Base-by-base conservation (phyloP, 2,888 invertebrate species). In the Magallana nippona region DNA sequence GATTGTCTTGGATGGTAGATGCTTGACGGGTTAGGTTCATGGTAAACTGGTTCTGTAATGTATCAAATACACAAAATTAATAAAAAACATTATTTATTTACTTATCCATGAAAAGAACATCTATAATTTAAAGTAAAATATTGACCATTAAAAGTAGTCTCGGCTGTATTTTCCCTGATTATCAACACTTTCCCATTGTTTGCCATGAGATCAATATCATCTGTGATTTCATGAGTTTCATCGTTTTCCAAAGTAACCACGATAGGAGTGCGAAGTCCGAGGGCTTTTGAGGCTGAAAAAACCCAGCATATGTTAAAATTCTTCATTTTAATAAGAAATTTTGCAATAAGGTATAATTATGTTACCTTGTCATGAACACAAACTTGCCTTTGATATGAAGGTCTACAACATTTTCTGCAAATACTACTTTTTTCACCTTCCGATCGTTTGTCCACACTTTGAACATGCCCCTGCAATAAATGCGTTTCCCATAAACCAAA, bases 341-440 rank as follows among this genome's bases (percentile, higher is more conserved):
- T 44, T 44, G 44, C 44, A 44, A 5, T 44, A 44, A 44, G 44
- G 44, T 44, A 44, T 44, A 44, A 44, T 44, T 5, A 44, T 44
- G 8, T 44, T 44, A 44, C 0, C 0, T 44, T 44, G 44, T 5
- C 44, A 5, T 44, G 44, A 44, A 44, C 44, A 44, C 44, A 44
- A 63, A 60, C n/a, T 58, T 56, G 80, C 83, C 83, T 80, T 83
- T 80, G n/a, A 83, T 32, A 44, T 83, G 83, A 3, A 83, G 22
- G 44, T 83, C 83, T 27, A 83, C 80, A 58, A 63, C 55, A 17
- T 83, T 83, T 27, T 83, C 80, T 32, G 83, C 83, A 62, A 71
- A 80, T 2, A 83, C 44, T 11, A 83, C 63, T 55, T 83, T 80
- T 55, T 83, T 83, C 13, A 71, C 27, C 2, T 13, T 22, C 3